Conservation (phyloP, 2,888 invertebrate species). For the Tortrix viridana region DNA sequence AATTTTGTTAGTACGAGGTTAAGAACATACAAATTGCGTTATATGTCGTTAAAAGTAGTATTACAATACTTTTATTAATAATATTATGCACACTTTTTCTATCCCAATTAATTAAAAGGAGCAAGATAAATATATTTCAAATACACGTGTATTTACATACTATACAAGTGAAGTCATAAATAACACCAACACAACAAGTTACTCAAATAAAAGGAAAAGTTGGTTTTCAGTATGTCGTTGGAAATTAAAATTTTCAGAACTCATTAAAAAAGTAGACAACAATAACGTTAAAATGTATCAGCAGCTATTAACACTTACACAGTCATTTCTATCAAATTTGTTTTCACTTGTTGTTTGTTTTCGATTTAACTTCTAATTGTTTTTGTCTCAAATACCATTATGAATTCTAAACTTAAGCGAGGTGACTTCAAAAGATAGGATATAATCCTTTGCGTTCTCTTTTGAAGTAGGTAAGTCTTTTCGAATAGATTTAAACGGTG, state of each 20-base stretch:
- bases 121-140: no score
- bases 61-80: no score
- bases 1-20: no score
- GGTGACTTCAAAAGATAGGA: conserved; percentile 27
- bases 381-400: conserved; percentile 21
- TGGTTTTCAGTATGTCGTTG: not conserved
- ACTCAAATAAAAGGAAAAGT: no score
- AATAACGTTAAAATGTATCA: not conserved
- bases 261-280: not conserved
- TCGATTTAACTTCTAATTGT: conserved; percentile 28
- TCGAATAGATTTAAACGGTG: conserved; percentile 12
- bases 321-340: conserved; percentile 11
- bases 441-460: conserved; percentile 21
- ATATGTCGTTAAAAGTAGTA: no score
- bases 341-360: conserved; percentile 18
- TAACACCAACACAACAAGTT: no score
- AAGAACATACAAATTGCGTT: no score
- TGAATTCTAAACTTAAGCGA: conserved; percentile 21
- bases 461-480: conserved; percentile 29
- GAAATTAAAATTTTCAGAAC: not conserved
- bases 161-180: no score
- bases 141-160: no score
- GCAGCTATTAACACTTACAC: not conserved
- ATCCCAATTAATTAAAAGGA: no score
- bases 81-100: no score